Conservation (phyloP, 2,888 invertebrate species). For the Rhamnusium bicolor region DNA sequence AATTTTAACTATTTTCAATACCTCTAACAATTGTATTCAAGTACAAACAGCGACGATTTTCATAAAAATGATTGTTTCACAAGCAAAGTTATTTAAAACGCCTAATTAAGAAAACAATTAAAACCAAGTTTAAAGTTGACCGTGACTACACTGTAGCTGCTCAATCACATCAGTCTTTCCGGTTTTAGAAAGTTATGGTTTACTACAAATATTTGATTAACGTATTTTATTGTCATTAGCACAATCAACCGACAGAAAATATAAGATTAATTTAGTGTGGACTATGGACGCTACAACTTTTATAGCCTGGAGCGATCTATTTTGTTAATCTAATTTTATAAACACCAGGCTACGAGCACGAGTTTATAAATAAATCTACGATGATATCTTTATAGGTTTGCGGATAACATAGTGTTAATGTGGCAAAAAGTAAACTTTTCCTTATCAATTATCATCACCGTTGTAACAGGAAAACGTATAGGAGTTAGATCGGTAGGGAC, state of each 20-base stretch:
- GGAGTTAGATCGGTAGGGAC: too few relatives aligned
- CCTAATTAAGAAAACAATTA: not conserved
- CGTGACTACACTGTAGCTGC: not conserved
- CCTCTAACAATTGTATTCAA: not conserved
- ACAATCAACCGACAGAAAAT: not conserved
- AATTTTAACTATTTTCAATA: too few relatives aligned
- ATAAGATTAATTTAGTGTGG: not conserved
- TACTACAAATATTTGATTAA: not conserved
- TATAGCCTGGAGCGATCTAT: constrained; percentile 2
- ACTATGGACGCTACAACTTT: not conserved
- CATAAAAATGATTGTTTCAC: too few relatives aligned
- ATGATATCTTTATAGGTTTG: not conserved
- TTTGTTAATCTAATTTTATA: constrained; percentile 14
- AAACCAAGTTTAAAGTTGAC: not conserved
- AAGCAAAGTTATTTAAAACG: not conserved
- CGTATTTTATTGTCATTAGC: not conserved
- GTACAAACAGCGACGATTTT: not conserved
- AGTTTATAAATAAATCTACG: constrained; percentile 6
- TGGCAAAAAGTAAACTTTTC: too few relatives aligned
- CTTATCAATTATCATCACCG: too few relatives aligned
- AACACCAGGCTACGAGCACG: constrained; percentile 3
- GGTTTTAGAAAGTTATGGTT: not conserved
- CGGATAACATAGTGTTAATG: too few relatives aligned
- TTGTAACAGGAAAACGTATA: too few relatives aligned
- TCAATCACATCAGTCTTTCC: not conserved